phyloP scores from a whole-genome alignment of 2,113 vertebrate species.

The Heliornis fulica region DNA sequence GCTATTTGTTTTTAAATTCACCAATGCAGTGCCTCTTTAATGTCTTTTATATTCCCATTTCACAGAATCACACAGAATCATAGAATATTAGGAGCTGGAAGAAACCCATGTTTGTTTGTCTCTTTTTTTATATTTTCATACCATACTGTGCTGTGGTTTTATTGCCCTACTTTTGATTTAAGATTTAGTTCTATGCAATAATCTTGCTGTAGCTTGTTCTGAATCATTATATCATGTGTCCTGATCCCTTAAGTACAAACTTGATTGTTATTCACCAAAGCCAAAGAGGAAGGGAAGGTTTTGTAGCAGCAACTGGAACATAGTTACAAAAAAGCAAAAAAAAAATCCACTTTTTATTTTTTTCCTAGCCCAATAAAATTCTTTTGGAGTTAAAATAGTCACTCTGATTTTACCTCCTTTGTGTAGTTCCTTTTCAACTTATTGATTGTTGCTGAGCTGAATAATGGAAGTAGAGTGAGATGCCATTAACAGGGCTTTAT shows the following conservation, averaged over 20 bases:
- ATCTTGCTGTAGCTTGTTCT: neutral
- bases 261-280: neutral
- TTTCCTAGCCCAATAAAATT: neutral
- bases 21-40: neutral
- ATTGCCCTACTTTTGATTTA: neutral
- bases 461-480: neutral
- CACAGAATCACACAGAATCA: too few species aligned
- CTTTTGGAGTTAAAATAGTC: conserved; percentile 8
- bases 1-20: neutral
- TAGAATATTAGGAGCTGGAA: too few species aligned
- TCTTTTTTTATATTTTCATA: neutral
- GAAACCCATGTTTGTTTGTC: too few species aligned
- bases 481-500: neutral
- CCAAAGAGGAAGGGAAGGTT: neutral
- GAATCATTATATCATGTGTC: neutral
- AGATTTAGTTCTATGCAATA: neutral
- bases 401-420: conserved; percentile 6
- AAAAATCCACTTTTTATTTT: neutral
- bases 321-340: neutral
- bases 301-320: neutral
- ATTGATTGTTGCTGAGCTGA: neutral
- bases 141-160: neutral
- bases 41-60: neutral
- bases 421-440: neutral
- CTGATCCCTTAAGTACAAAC: neutral